Conservation (phyloP, 2,888 invertebrate species). For the Acleris holmiana region DNA sequence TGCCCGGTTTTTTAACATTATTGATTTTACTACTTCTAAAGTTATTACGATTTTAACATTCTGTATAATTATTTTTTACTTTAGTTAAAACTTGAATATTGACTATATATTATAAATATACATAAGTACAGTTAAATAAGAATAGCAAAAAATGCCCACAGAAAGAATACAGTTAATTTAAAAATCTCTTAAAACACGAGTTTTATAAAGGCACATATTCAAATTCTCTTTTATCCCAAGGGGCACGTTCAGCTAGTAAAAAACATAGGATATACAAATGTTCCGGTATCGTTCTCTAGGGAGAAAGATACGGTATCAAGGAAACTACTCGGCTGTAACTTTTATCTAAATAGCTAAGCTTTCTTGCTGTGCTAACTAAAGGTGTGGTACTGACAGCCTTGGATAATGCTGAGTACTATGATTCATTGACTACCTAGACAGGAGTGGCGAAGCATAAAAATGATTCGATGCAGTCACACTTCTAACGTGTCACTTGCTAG, state of each 20-base stretch:
- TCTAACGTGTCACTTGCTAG: constrained; percentile 15
- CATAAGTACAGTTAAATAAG: too few species aligned
- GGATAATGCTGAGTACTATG: constrained; percentile 27
- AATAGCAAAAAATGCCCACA: too few species aligned
- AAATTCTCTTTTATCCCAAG: constrained; percentile 22
- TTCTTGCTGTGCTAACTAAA: constrained; percentile 4
- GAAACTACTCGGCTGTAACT: constrained; percentile 16
- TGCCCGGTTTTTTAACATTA: too few species aligned
- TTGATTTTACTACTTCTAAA: too few species aligned
- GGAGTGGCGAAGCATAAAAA: constrained; percentile 15
- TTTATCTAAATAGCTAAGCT: constrained; percentile 24
- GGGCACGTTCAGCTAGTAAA: constrained; percentile 18
- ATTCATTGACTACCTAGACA: constrained; percentile 18
- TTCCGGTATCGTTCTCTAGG: constrained; percentile 24
- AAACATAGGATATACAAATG: constrained; percentile 34
- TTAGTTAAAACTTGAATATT: too few species aligned
- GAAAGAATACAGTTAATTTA: too few species aligned
- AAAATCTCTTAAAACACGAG: background rate
- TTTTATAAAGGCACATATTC: constrained; percentile 17
- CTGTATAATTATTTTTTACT: too few species aligned
- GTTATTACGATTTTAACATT: too few species aligned
- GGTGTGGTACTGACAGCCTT: constrained; percentile 11
- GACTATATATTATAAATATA: too few species aligned
- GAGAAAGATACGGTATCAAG: constrained; percentile 30
- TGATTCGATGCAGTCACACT: constrained; percentile 27